phyloP scores from a whole-genome alignment of 2,888 invertebrate species.

The Morpho deidamia region DNA sequence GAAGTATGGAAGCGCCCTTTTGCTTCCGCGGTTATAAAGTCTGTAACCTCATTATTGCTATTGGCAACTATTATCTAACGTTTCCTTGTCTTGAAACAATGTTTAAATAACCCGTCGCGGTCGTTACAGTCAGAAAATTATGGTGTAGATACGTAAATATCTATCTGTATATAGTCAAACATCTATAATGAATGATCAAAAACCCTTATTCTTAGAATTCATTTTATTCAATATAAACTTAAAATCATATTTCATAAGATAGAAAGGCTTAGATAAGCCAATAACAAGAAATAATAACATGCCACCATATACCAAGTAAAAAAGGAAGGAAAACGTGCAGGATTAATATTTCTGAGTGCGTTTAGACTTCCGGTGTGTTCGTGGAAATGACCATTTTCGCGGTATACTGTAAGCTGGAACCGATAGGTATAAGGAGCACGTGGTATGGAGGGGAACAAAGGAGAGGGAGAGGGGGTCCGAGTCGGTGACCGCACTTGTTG shows the following conservation, averaged over 20 bases:
- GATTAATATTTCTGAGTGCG: conserved; percentile 33
- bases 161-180: too few relatives aligned
- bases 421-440: conserved; percentile 45
- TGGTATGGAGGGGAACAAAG: conserved; percentile 22
- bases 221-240: too few relatives aligned
- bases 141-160: too few relatives aligned
- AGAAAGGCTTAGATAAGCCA: too few relatives aligned
- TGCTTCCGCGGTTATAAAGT: conserved; percentile 19
- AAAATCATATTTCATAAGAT: too few relatives aligned
- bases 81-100: conserved; percentile 1
- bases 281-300: too few relatives aligned
- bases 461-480: conserved; percentile 32
- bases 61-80: conserved; percentile 5
- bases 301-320: neutral
- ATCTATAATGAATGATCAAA: too few relatives aligned
- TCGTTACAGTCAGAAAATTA: neutral
- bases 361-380: conserved; percentile 61
- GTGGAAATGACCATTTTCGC: conserved; percentile 70
- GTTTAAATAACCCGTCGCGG: neutral
- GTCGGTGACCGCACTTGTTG: conserved; percentile 69
- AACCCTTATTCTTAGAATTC: too few relatives aligned
- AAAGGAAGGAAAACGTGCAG: neutral
- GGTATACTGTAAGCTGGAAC: conserved; percentile 42
- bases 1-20: conserved; percentile 19
- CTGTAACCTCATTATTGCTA: conserved; percentile 13